These are phyloP conservation scores for Setophaga petechia DNA, from an alignment of 2,113 vertebrate species.

Conservation along the genomic window DNA sequence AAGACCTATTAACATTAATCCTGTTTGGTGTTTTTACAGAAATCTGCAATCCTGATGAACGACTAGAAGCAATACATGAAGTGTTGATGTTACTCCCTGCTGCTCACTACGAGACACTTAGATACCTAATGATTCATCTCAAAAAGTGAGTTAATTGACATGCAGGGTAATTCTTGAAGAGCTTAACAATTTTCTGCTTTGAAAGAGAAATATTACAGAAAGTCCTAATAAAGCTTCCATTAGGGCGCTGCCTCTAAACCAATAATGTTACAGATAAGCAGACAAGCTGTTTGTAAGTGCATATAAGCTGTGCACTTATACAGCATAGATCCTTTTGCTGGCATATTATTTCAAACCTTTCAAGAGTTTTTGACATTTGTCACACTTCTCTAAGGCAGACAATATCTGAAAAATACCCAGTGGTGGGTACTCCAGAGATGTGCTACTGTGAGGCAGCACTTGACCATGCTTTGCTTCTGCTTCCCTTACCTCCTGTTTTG, in stretches of 20 bases:
- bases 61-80: slow-evolving; percentile 93
- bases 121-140: slow-evolving; percentile 95
- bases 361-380: not conserved
- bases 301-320: not conserved
- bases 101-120: slow-evolving; percentile 94
- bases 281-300: not conserved
- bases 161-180: not conserved
- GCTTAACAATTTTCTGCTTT: slow-evolving; percentile 21
- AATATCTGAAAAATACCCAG: not conserved
- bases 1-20: slow-evolving; percentile 17
- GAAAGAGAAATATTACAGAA: not conserved
- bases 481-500: not conserved
- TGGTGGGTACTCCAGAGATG: not conserved
- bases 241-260: not conserved
- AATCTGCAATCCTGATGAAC: slow-evolving; percentile 85
- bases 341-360: not conserved
- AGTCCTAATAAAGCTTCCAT: not conserved
- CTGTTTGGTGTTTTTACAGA: slow-evolving; percentile 75
- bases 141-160: slow-evolving; percentile 84
- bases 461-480: not conserved
- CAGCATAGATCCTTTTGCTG: not conserved
- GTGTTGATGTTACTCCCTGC: slow-evolving; percentile 90
- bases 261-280: not conserved
- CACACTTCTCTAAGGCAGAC: not conserved
- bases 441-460: not conserved